A percentile compares a stretch with the other conserved stretches of the same genome.
These are phyloP conservation scores for Martes martes DNA, from an alignment of 2,113 vertebrate genomes.

Conservation along the genomic window DNA sequence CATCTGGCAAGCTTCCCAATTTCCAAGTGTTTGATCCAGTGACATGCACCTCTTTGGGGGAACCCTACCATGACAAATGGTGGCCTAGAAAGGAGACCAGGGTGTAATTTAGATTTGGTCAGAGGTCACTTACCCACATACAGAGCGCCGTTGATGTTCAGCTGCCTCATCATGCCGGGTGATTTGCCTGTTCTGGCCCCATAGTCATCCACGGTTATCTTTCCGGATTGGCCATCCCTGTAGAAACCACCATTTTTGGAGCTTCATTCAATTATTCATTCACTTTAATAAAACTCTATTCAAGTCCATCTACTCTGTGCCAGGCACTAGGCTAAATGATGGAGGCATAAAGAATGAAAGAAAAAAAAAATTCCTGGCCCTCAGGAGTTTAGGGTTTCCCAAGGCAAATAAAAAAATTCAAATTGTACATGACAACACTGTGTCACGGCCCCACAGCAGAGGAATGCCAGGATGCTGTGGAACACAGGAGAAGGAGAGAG, in stretches of 20 bases:
- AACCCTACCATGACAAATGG: not conserved
- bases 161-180: constrained; percentile 94
- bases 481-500: accelerated
- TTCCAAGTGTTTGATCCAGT: constrained; percentile 40
- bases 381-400: not conserved
- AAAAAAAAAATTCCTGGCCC: not conserved
- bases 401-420: not conserved
- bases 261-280: not conserved
- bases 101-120: accelerated
- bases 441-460: accelerated
- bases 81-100: not conserved
- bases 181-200: constrained; percentile 93
- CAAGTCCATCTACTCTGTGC: not conserved
- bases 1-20: constrained; percentile 19
- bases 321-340: not conserved
- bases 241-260: constrained; percentile 40
- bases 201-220: constrained; percentile 95
- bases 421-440: not conserved
- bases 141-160: constrained; percentile 94
- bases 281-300: not conserved
- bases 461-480: not conserved
- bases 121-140: constrained; percentile 89
- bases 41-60: accelerated
- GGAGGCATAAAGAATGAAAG: not conserved
- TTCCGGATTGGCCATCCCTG: constrained; percentile 95